A percentile compares a stretch with the other conserved stretches of the same genome.
These are phyloP conservation scores for Watsonalla binaria DNA, from an alignment of 2,888 invertebrate genomes.

Conservation along the genomic window DNA sequence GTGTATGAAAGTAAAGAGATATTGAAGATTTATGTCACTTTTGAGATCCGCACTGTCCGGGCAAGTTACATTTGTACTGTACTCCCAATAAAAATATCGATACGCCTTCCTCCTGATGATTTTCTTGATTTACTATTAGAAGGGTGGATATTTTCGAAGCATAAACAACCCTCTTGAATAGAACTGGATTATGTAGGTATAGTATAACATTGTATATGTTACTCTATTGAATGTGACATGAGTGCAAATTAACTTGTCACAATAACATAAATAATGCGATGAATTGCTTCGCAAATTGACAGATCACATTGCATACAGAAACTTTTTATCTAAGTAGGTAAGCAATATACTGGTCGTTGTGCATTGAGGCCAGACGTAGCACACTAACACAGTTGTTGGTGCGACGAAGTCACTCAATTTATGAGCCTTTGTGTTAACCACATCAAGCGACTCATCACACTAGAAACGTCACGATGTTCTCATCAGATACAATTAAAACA, in stretches of 20 bases:
- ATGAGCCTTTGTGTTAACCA: conserved; percentile 33
- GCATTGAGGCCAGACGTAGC: conserved; percentile 21
- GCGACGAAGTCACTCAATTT: conserved; percentile 30
- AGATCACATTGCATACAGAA: not conserved
- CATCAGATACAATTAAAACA: conserved; percentile 23
- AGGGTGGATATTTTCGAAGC: not conserved
- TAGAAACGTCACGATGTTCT: conserved; percentile 14
- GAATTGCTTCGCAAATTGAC: not conserved
- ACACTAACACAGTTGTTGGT: conserved; percentile 23
- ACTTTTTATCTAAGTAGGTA: not conserved
- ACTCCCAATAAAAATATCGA: too few species aligned
- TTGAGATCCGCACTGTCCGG: too few species aligned
- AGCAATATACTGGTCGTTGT: conserved; percentile 19
- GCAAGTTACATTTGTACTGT: too few species aligned
- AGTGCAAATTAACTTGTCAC: not conserved
- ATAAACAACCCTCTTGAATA: too few species aligned
- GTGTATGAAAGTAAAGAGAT: too few species aligned
- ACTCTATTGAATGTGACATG: not conserved
- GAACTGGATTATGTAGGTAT: not conserved
- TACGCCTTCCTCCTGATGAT: too few species aligned
- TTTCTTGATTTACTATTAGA: not conserved
- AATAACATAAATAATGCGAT: not conserved
- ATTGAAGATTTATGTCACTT: too few species aligned
- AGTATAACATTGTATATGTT: not conserved
- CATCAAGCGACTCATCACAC: conserved; percentile 23